Conservation (phyloP, 1,140 invertebrate species). For the Coenobita brevimanus region DNA sequence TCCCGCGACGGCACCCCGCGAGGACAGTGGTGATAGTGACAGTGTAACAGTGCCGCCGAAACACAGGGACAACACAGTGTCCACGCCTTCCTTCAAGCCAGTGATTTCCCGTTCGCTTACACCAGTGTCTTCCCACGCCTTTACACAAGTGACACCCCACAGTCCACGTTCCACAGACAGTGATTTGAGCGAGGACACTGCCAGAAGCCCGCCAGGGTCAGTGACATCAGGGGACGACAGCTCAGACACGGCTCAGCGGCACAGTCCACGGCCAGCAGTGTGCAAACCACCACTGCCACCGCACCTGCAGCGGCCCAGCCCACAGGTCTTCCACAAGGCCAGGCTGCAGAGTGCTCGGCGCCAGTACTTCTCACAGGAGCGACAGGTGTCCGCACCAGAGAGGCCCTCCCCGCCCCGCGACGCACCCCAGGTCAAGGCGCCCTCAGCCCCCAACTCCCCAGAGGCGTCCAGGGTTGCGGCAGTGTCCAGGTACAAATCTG, state of each 20-base stretch:
- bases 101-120: too few species aligned
- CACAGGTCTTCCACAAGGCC: slow-evolving; percentile 53
- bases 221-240: slow-evolving; percentile 44
- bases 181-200: slow-evolving; percentile 7
- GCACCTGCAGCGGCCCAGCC: slow-evolving; percentile 36
- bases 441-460: not conserved
- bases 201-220: slow-evolving; percentile 24
- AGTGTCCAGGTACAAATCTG: slow-evolving; percentile 12
- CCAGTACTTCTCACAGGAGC: slow-evolving; percentile 57
- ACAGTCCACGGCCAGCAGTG: slow-evolving; percentile 36
- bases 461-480: not conserved
- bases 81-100: not conserved
- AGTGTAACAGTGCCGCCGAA: not conserved
- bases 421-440: not conserved
- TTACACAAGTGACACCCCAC: not conserved
- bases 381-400: slow-evolving; percentile 55
- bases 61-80: not conserved
- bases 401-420: slow-evolving; percentile 40
- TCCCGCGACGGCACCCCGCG: slow-evolving; percentile 27
- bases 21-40: slow-evolving; percentile 11
- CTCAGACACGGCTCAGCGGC: slow-evolving; percentile 9
- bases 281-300: slow-evolving; percentile 50
- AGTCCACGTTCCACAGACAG: not conserved
- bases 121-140: not conserved
- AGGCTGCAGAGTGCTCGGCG: slow-evolving; percentile 43